Base-by-base conservation (phyloP, 2,888 invertebrate genomes). In the Lacanobia oleracea region DNA sequence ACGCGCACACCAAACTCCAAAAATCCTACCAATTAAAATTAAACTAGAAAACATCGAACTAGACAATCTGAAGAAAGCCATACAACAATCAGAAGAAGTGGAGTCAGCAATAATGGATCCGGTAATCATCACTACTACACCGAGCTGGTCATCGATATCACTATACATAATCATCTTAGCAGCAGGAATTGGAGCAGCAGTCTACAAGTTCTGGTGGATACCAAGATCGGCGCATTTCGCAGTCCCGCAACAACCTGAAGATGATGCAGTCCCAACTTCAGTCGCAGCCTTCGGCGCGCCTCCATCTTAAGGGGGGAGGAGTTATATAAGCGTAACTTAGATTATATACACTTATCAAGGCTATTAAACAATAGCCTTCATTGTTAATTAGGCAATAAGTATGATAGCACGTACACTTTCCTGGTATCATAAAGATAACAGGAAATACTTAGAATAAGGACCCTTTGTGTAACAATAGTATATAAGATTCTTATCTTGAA, bases 221-320 rank as follows among this genome's bases (percentile, higher is more conserved):
- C 67, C 65, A 0, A 68, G 18, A 6, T 53, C 66, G 51, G 67
- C 53, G 43, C 67, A 6, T 0, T 3, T 21, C 14, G 43, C 51
- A 53, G 67, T 12, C n/a, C 6, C 9, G 67, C 67, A 66, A 66
- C 51, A 66, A 9, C 40, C 51, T 9, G 67, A 68, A 68, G 23
- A 18, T 27, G 67, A 33, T 2, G 0, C 40, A 65, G 7, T 53
- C 0, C n/a, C 67, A 65, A 21, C 51, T 65, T 21, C 66, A 53
- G 51, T 40, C 66, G 27, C 66, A 68, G 27, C 40, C 67, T 53
- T 51, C 67, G 16, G 66, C 40, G 7, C 66, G 66, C 51, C 40
- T 51, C 9, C 67, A 67, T 65, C 66, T 65, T 68, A 64, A 65
- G 50, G 51, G 67, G 40, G 67, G 67, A 62, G 23, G 63, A 67